Evolutionary conservation across 2,113 vertebrate genomes (phyloP).

Genomic region (Galbula dea): DNA sequence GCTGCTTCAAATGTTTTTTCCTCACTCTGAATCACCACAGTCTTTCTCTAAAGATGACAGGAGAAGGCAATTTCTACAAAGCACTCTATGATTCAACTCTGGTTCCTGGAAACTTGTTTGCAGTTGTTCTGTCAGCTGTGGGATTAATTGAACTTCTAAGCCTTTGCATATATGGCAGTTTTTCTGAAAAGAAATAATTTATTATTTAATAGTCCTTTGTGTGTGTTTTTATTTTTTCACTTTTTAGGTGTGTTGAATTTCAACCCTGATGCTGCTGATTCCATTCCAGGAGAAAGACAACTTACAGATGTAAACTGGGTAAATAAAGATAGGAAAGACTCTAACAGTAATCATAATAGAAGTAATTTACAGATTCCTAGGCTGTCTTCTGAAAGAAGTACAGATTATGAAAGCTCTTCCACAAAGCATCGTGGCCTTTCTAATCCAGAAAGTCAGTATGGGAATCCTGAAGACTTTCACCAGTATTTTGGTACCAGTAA

Average conservation of each 20-base stretch:
- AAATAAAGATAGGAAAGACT: slow-evolving; percentile 74
- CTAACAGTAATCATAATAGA: slow-evolving; percentile 69
- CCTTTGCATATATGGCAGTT: background rate
- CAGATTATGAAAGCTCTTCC: slow-evolving; percentile 61
- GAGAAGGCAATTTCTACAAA: background rate
- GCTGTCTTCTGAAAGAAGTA: slow-evolving; percentile 64
- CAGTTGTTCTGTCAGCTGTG: background rate
- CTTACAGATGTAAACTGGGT: slow-evolving; percentile 70
- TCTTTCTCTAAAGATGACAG: background rate
- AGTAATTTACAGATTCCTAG: slow-evolving; percentile 63
- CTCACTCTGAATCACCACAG: background rate
- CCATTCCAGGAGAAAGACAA: slow-evolving; percentile 71
- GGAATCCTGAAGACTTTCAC: slow-evolving; percentile 62
- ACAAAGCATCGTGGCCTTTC: slow-evolving; percentile 54
- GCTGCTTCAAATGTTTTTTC: background rate
- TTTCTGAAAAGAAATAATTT: background rate
- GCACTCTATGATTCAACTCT: background rate
- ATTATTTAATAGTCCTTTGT: background rate
- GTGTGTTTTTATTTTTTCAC: background rate
- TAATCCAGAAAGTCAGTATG: slow-evolving; percentile 63
- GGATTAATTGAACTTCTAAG: background rate
- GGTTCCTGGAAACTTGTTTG: background rate
- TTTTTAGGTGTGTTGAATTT: slow-evolving; percentile 75
- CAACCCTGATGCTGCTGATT: slow-evolving; percentile 76
- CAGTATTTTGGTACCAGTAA: slow-evolving; percentile 68